Percentiles rank a stretch among this genome's conserved stretches.
Conservation (phyloP, 2,888 invertebrate species). For the Hartigia nigra region DNA sequence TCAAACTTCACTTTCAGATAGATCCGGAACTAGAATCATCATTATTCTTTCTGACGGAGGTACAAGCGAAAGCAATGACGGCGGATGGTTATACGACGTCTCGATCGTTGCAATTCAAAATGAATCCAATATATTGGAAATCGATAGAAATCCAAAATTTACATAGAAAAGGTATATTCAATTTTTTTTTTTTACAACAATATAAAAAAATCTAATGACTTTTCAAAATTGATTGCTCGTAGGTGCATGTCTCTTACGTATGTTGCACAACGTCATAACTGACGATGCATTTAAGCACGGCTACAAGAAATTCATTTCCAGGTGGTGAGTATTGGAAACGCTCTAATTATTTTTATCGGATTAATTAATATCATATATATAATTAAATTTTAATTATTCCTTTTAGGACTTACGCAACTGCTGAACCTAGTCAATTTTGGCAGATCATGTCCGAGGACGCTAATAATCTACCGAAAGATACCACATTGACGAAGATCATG, state of each 20-base stretch:
- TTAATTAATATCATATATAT: background rate
- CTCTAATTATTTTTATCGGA: background rate
- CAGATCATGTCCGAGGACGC: conserved; percentile 40
- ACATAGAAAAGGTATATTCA: conserved; percentile 47
- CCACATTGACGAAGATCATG: conserved; percentile 43
- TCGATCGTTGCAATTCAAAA: conserved; percentile 42
- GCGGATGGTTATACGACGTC: conserved; percentile 52
- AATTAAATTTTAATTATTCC: background rate
- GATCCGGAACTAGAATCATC: conserved; percentile 40
- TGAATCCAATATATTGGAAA: conserved; percentile 41
- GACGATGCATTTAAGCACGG: conserved; percentile 50
- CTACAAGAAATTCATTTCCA: conserved; percentile 52
- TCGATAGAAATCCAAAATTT: conserved; percentile 37
- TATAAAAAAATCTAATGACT: background rate
- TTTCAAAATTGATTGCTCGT: conserved; percentile 31
- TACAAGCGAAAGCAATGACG: conserved; percentile 50
- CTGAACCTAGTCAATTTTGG: conserved; percentile 45
- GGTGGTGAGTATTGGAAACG: conserved; percentile 53
- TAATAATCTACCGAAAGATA: conserved; percentile 32
- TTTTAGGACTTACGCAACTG: conserved; percentile 44
- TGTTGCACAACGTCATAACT: conserved; percentile 55
- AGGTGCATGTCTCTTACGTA: conserved; percentile 62
- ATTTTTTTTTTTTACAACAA: background rate
- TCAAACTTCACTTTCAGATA: conserved; percentile 44
- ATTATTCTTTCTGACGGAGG: conserved; percentile 45